These are phyloP conservation scores for Lordiphosa collinella DNA, from an alignment of 1,140 invertebrate species.

Conservation along the genomic window DNA sequence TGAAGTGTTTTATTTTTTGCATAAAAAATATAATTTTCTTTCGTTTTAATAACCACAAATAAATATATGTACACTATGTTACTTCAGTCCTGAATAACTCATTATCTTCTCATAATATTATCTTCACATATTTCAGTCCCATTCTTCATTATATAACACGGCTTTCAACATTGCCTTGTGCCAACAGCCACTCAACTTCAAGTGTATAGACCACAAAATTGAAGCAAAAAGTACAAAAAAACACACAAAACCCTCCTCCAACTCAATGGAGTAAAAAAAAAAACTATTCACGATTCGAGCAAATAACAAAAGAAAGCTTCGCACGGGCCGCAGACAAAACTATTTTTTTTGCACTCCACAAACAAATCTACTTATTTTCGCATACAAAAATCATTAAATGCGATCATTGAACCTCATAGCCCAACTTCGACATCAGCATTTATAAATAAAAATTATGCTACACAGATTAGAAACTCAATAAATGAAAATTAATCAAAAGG, in stretches of 20 bases:
- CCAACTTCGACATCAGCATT: constrained; percentile 42
- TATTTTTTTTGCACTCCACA: constrained; percentile 30
- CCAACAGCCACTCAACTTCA: constrained; percentile 47
- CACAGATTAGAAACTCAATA: constrained; percentile 61
- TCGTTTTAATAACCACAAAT: too few species aligned
- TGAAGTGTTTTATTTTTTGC: too few species aligned
- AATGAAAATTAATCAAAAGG: constrained; percentile 50
- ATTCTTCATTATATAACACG: constrained; percentile 55
- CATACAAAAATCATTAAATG: constrained; percentile 76
- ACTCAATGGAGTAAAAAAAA: constrained; percentile 34
- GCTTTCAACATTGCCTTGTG: constrained; percentile 20
- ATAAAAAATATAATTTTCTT: too few species aligned
- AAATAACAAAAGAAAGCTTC: constrained; percentile 68
- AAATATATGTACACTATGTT: background rate
- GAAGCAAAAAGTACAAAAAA: background rate
- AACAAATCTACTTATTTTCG: constrained; percentile 75
- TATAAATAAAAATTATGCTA: constrained; percentile 59
- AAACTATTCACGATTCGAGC: constrained; percentile 43
- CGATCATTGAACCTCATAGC: constrained; percentile 63
- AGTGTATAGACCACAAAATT: constrained; percentile 48
- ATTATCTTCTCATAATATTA: constrained; percentile 7
- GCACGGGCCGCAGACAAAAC: constrained; percentile 59
- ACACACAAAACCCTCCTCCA: constrained; percentile 35
- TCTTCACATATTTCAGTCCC: background rate
- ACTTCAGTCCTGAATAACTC: constrained; percentile 1